Base-by-base conservation (phyloP, 2,113 vertebrate genomes). In the Oreamnos americanus region DNA sequence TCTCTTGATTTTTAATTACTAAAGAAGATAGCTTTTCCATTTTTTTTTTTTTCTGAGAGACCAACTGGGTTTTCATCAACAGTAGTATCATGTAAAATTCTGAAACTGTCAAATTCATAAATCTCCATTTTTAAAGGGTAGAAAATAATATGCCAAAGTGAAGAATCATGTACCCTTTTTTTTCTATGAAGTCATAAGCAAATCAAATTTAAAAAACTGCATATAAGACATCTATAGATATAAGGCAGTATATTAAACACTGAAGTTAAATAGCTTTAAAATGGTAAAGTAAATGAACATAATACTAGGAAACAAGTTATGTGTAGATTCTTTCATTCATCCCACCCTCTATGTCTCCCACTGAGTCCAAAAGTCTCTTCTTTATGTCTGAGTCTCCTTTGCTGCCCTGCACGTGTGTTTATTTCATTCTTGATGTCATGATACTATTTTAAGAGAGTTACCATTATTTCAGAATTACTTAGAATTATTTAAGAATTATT, bases 1-100 rank as follows among this genome's bases (percentile, higher is more conserved):
- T 98, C 95, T 98, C 91, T 97, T 98, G 98, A 98, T 98, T 97
- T 95, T 97, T 99, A 99, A 99, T 99, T 99, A 97, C 98, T 97
- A 97, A 97, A 98, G 94, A 96, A 98, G 95, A 97, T 94, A 96
- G 88, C 94, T 98, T 97, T 98, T 98, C 87, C 84, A 16, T 93
- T 60, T 85, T 96, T 91, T 99, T 99, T 99, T 94, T 21, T 74
- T 74, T 76, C 43, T 78, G 28, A 92, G 94, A 96, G 60, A 98
- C 78, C 96, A 98, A 98, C 58, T n/a, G 45, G 36, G 92, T 98
- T 98, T 98, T 97, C 97, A 98, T 98, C 97, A 98, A 96, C 79
- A 96, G 8, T 55, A 98, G 55, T 94, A 94, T 97, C 92, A 97
- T 97, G 96, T 98, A 95, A 98, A 98, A 98, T 97, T 98, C 88